phyloP scores from a whole-genome alignment of 2,797 vertebrate genomes.

The Platyrinchus mystaceus region DNA sequence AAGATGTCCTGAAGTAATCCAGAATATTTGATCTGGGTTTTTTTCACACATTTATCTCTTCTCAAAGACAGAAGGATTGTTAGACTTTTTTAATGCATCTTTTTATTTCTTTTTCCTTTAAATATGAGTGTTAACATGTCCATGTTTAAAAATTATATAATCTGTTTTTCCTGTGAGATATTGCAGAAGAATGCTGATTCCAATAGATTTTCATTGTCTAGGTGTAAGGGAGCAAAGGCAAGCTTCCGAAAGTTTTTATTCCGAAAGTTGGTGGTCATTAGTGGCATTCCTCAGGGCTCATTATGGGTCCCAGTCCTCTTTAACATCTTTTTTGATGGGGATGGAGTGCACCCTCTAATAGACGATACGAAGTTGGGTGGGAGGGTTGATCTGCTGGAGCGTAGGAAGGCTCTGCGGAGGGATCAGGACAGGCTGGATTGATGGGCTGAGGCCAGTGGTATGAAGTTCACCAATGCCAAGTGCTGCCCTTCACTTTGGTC shows the following conservation, averaged over 20 bases:
- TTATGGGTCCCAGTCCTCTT: neutral
- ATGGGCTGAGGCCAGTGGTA: neutral
- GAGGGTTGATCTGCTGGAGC: neutral
- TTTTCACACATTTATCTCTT: neutral
- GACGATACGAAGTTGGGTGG: fast-evolving
- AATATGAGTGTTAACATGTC: neutral
- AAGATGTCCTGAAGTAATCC: neutral
- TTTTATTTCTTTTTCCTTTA: neutral
- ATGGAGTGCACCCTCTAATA: neutral
- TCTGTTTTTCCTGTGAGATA: neutral
- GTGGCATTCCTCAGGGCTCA: neutral
- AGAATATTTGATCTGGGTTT: neutral
- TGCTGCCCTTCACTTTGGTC: neutral
- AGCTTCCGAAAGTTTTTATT: neutral
- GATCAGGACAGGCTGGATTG: neutral
- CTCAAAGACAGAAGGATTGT: neutral
- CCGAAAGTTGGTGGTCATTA: neutral
- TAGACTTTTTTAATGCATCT: neutral
- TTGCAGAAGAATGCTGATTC: neutral
- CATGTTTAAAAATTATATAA: neutral
- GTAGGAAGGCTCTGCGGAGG: neutral
- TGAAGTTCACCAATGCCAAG: neutral
- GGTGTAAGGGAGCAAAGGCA: neutral
- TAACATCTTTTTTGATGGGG: neutral
- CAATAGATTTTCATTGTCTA: neutral